A percentile compares a stretch with the other conserved stretches of the same genome.
These are phyloP conservation scores for Fukomys damarensis DNA, from an alignment of 2,113 vertebrate genomes.

Conservation along the genomic window DNA sequence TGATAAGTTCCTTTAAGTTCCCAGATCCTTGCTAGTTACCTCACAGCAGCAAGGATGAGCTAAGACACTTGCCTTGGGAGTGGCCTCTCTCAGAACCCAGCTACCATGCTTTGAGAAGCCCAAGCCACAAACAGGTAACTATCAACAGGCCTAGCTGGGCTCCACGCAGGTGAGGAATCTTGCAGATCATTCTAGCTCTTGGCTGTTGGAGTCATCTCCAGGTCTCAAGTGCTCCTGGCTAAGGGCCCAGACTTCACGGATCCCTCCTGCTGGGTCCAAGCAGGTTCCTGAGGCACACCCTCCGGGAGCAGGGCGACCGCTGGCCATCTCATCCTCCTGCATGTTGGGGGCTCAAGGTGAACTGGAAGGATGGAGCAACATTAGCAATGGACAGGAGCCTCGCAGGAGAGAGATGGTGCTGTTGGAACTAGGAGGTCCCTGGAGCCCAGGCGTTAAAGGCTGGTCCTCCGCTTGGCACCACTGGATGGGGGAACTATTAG, in stretches of 20 bases:
- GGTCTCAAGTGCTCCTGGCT: background rate
- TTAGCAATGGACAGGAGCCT: background rate
- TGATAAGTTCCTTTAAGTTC: background rate
- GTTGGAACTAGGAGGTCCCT: background rate
- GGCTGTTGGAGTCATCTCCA: background rate
- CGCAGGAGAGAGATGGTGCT: background rate
- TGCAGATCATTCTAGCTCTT: background rate
- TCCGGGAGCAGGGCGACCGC: fast-evolving
- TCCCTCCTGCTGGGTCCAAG: too few species aligned
- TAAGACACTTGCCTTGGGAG: too few species aligned
- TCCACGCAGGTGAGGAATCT: background rate
- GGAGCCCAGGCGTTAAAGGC: background rate
- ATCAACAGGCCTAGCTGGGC: background rate
- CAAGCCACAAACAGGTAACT: background rate
- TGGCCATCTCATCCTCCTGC: fast-evolving
- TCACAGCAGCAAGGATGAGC: too few species aligned
- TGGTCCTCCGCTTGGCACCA: background rate
- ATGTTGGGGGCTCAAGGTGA: too few species aligned
- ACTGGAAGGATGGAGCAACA: fast-evolving
- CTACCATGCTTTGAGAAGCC: too few species aligned
- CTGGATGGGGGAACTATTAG: background rate
- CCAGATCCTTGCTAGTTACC: background rate
- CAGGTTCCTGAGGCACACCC: background rate
- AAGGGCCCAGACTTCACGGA: background rate
- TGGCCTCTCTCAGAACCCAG: background rate